Conservation (phyloP, 2,113 vertebrate genomes). For the Cairina moschata region DNA sequence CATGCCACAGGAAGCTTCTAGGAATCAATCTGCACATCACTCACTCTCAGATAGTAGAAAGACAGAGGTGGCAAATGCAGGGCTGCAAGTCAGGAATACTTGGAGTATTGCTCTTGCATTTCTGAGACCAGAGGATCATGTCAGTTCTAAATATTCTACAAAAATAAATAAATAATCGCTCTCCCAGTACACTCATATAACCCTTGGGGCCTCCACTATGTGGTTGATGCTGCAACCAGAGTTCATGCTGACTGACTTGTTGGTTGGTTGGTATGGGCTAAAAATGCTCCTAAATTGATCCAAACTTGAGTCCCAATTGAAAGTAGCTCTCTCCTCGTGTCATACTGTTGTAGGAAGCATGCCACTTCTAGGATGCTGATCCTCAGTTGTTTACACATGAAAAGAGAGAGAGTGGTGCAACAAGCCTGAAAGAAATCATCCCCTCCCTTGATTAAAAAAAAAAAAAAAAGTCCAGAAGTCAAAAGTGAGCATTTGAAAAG, state of each 20-base stretch:
- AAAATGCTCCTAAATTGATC: neutral
- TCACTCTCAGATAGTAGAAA: neutral
- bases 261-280: neutral
- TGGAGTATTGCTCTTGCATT: neutral
- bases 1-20: neutral
- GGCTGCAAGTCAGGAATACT: constrained; percentile 19
- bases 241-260: neutral
- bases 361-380: neutral
- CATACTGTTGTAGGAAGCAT: neutral
- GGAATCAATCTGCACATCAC: neutral
- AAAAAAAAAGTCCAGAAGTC: neutral
- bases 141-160: neutral
- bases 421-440: neutral
- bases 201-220: neutral
- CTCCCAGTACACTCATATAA: neutral
- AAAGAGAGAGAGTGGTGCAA: neutral
- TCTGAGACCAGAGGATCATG: neutral
- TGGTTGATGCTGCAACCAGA: neutral
- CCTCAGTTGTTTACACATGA: neutral
- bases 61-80: neutral
- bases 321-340: neutral
- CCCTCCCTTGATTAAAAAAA: neutral
- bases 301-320: neutral
- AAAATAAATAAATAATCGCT: neutral
- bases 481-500: neutral